Evolutionary conservation across 2,113 vertebrate species (phyloP), one percentile per base, ranked within the genome.

Genomic region (Vanacampus margaritifer): DNA sequence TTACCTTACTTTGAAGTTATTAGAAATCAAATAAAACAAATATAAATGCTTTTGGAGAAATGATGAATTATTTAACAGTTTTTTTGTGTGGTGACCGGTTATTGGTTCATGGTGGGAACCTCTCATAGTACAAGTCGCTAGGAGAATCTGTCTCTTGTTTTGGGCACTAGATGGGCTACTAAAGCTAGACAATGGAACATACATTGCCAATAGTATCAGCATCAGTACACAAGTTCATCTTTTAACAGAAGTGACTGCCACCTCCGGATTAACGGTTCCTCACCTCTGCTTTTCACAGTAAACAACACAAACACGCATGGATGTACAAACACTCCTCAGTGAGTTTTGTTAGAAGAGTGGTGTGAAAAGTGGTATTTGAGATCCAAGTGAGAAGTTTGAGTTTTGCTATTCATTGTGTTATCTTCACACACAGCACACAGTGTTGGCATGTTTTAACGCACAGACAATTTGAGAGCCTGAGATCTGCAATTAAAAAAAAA

Each of bases 1-100:
- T 74, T 78, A 75, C 70, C 80, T 80, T 78, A 71, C 78, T 80
- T 83, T 80, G 76, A 74, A 23, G 75, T 78, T 89, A 87, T 90
- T 88, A 86, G 83, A 77, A 58, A 60, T 81, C 68, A 60, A 72
- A 43, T 51, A 36, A 77, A 77, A 75, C 71, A 58, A 73, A 78
- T 74, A 68, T 80, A 84, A 88, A 76, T 66, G 74, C 76, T 75
- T 87, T 86, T 72, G 54, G 56, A 70, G 66, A 54, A 79, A 82
- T 85, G 80, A 82, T 36, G 17, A 36, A 81, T 90, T 86, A 86
- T 81, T 67, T 68, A 67, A 74, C 14, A 51, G 65, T 86, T 79
- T 81, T 63, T 84, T 88, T 83, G 73, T 48, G 66, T 72, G 9
- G 28, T 21, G 21, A 51, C 48, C 23, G n/a, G 9, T 67, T 64